These are phyloP conservation scores for Aplysina aerophoba DNA, from an alignment of 37 sponge, comb jelly and placozoan genomes.

Conservation along the genomic window DNA sequence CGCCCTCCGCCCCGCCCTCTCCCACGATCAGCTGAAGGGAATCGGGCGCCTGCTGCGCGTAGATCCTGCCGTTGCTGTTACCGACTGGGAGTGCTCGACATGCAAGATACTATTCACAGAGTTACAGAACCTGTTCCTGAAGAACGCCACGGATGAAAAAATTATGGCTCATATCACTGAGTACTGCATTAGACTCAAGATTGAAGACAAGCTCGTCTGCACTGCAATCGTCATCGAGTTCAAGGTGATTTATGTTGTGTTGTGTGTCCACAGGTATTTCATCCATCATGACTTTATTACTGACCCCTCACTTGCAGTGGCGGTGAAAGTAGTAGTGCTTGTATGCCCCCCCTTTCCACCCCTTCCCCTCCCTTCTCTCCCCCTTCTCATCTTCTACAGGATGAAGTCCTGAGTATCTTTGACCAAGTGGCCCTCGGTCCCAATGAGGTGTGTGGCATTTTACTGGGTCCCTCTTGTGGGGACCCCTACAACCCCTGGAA, in stretches of 20 bases:
- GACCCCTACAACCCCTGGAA: constrained; percentile 69
- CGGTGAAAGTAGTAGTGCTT: too few species aligned
- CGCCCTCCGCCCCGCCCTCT: too few species aligned
- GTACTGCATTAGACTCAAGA: constrained; percentile 52
- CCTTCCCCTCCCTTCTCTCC: not conserved
- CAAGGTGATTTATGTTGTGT: too few species aligned
- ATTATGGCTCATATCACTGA: constrained; percentile 41
- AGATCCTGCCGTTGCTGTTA: not conserved
- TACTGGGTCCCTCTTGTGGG: constrained; percentile 76
- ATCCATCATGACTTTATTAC: too few species aligned
- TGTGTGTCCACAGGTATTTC: too few species aligned
- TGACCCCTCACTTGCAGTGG: too few species aligned
- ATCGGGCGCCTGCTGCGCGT: too few species aligned
- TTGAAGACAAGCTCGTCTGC: constrained; percentile 77
- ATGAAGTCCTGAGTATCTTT: constrained; percentile 72
- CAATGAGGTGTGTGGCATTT: constrained; percentile 61
- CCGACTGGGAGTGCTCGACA: constrained; percentile 48
- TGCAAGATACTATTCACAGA: constrained; percentile 54
- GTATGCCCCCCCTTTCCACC: too few species aligned
- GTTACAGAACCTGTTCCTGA: constrained; percentile 36
- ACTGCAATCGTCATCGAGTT: constrained; percentile 58
- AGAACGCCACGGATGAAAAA: constrained; percentile 55
- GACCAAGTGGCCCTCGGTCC: constrained; percentile 56
- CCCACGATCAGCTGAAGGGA: too few species aligned
- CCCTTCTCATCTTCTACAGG: constrained; percentile 19